These are phyloP conservation scores for Phyto melanocephala DNA, from an alignment of 2,888 invertebrate species.

Conservation along the genomic window DNA sequence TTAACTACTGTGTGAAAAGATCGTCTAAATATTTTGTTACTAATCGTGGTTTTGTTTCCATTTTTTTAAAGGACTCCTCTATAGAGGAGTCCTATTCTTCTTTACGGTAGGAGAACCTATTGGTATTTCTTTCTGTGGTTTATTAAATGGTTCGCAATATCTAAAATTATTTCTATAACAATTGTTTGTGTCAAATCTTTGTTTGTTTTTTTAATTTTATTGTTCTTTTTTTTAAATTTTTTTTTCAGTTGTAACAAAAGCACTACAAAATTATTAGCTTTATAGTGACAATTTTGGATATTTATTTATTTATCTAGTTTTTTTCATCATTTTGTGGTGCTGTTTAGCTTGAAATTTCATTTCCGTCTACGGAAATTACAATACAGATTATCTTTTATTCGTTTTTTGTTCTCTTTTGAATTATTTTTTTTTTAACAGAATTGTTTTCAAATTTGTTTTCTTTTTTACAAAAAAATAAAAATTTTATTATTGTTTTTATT, in stretches of 20 bases:
- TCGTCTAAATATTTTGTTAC: no score
- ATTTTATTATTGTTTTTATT: slow-evolving; percentile 40
- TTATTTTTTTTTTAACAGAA: background rate
- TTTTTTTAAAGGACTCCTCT: no score
- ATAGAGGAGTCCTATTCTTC: no score
- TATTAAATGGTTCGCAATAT: no score
- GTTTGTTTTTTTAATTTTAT: background rate
- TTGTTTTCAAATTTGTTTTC: background rate
- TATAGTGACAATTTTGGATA: slow-evolving; percentile 15
- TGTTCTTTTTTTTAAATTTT: background rate
- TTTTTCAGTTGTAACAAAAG: background rate
- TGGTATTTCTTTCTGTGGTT: no score
- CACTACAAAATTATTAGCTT: background rate
- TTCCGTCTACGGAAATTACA: slow-evolving; percentile 62
- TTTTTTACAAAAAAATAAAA: slow-evolving; percentile 5
- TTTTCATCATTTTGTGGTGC: background rate
- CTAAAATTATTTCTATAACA: no score
- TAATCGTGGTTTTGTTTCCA: no score
- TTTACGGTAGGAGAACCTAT: no score
- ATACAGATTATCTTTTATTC: slow-evolving; percentile 54
- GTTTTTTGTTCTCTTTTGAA: background rate
- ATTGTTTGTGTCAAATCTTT: no score
- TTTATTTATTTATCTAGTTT: slow-evolving; percentile 32
- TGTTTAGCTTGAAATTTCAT: slow-evolving; percentile 51
- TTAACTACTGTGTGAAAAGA: no score